Percentiles rank a stretch among this genome's conserved stretches.
Conservation (phyloP, 2,888 invertebrate species). For the Minunthozetes semirufus region DNA sequence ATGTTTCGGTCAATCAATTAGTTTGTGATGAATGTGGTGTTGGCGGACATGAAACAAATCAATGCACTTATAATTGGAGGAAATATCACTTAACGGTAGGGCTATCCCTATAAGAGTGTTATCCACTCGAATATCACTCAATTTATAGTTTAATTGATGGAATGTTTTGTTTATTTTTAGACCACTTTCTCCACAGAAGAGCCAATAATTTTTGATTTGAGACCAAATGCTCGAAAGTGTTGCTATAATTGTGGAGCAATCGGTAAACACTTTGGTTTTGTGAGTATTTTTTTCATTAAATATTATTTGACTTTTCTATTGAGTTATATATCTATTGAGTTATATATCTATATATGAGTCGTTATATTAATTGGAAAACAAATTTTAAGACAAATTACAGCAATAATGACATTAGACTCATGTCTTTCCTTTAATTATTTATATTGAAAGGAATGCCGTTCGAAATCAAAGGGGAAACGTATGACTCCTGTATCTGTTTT, state of each 20-base stretch:
- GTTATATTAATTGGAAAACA: background rate
- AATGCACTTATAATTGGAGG: conserved; percentile 41
- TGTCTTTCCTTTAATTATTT: conserved; percentile 21
- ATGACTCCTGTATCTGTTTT: conserved; percentile 3
- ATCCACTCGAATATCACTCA: background rate
- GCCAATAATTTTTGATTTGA: conserved; percentile 5
- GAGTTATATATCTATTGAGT: background rate
- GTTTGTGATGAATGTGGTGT: conserved; percentile 19
- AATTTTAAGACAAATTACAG: background rate
- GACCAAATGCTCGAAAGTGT: background rate
- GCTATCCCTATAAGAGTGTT: background rate
- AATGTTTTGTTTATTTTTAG: conserved; percentile 10
- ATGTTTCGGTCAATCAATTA: conserved; percentile 10
- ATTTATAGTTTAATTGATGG: conserved; percentile 8
- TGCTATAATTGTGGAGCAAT: conserved; percentile 33
- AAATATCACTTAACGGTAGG: conserved; percentile 40
- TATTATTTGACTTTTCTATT: conserved; percentile 6
- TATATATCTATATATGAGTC: background rate
- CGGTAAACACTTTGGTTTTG: conserved; percentile 33
- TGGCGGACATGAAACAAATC: conserved; percentile 20
- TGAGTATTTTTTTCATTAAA: conserved; percentile 14
- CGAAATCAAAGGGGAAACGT: background rate
- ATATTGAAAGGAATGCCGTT: conserved; percentile 17
- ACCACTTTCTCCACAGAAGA: background rate
- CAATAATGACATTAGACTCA: background rate